Conservation (phyloP, 2,113 vertebrate species). For the Psittacula cyanocephala region DNA sequence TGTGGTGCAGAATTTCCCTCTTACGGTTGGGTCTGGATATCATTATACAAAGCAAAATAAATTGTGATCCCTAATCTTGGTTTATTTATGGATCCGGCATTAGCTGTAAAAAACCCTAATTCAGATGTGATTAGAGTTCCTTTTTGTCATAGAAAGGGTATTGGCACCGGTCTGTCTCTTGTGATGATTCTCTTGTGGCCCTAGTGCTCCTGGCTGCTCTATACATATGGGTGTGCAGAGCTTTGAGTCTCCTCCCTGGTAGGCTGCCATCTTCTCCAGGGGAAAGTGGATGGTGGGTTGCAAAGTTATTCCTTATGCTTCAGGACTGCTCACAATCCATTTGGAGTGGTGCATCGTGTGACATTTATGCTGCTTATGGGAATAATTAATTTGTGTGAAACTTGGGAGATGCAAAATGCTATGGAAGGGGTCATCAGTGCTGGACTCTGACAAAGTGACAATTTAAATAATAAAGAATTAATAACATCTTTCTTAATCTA, state of each 20-base stretch:
- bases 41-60: background rate
- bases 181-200: background rate
- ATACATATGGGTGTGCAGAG: rapidly evolving
- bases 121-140: background rate
- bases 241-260: background rate
- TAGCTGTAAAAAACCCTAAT: background rate
- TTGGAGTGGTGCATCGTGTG: background rate
- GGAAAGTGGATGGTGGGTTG: background rate
- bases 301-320: background rate
- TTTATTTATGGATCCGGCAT: background rate
- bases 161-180: background rate
- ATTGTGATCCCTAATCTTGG: background rate
- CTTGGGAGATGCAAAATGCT: background rate
- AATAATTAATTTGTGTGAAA: background rate
- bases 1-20: background rate
- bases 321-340: background rate
- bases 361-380: rapidly evolving
- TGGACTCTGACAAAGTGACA: background rate
- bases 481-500: background rate
- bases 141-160: background rate
- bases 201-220: background rate
- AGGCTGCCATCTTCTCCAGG: background rate
- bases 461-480: background rate
- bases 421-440: background rate
- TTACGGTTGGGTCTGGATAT: background rate